phyloP scores from a whole-genome alignment of 2,888 invertebrate species.

The Conomelus anceps region DNA sequence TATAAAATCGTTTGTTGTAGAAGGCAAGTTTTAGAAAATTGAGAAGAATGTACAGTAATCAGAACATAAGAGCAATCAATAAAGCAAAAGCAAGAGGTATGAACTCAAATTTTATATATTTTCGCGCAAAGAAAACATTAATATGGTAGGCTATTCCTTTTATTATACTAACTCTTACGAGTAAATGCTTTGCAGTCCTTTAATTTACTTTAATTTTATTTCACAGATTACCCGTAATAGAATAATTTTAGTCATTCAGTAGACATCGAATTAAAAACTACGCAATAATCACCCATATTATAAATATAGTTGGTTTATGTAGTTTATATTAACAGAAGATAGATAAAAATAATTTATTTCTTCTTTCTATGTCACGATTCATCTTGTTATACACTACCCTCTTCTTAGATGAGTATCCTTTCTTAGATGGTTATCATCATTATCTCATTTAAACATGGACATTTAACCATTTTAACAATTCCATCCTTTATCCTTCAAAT shows the following conservation, averaged over 20 bases:
- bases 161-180: neutral
- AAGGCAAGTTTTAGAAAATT: neutral
- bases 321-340: neutral
- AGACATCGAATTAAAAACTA: neutral
- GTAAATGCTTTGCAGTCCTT: neutral
- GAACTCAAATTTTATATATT: neutral
- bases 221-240: neutral
- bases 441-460: neutral
- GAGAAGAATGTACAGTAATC: neutral
- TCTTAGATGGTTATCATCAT: neutral
- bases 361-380: neutral
- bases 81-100: no score
- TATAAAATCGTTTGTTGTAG: neutral
- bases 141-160: neutral
- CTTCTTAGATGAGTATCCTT: neutral
- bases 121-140: neutral
- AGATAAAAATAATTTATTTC: neutral
- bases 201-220: neutral
- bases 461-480: neutral
- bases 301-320: neutral
- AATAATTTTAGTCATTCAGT: neutral
- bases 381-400: neutral
- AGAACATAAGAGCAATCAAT: neutral
- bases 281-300: neutral
- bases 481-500: neutral